These are phyloP conservation scores for Paedocypris sp. DNA, from an alignment of 2,113 vertebrate genomes.

Conservation along the genomic window DNA sequence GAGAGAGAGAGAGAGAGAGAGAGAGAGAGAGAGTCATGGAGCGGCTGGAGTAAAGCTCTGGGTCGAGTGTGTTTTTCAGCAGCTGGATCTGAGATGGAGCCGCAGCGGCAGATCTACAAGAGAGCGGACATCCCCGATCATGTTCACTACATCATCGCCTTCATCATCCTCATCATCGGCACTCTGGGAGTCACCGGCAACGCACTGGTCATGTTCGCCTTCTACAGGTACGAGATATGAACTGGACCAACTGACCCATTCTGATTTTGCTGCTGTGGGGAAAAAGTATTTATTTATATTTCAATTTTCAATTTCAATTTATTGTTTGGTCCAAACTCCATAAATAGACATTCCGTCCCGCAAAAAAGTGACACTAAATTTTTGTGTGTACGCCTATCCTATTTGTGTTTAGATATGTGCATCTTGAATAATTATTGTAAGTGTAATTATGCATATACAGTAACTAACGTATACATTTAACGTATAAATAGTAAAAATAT, in stretches of 20 bases:
- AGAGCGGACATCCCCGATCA: slow-evolving; percentile 78
- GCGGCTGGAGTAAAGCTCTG: background rate
- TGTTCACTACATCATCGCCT: slow-evolving; percentile 73
- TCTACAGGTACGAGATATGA: slow-evolving; percentile 71
- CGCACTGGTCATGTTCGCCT: slow-evolving; percentile 80
- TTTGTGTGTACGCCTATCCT: too few species aligned
- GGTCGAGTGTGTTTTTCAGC: background rate
- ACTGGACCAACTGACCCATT: background rate
- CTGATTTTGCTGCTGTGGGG: too few species aligned
- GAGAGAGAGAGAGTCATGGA: background rate
- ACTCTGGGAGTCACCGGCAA: slow-evolving; percentile 77
- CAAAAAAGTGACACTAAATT: too few species aligned
- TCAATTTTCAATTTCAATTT: too few species aligned
- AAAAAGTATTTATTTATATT: too few species aligned
- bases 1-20: background rate
- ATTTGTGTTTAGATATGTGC: too few species aligned
- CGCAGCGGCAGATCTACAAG: slow-evolving; percentile 47
- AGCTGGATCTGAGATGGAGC: slow-evolving; percentile 47
- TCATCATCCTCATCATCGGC: slow-evolving; percentile 74
- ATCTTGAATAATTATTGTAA: too few species aligned
- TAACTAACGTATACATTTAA: too few species aligned
- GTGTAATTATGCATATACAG: too few species aligned
- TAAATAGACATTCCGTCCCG: too few species aligned
- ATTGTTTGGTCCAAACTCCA: too few species aligned
- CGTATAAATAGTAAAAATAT: too few species aligned